Evolutionary conservation across 2,888 invertebrate species (phyloP), one percentile per base, ranked within the genome.

Genomic region (Ectemnius continuus): DNA sequence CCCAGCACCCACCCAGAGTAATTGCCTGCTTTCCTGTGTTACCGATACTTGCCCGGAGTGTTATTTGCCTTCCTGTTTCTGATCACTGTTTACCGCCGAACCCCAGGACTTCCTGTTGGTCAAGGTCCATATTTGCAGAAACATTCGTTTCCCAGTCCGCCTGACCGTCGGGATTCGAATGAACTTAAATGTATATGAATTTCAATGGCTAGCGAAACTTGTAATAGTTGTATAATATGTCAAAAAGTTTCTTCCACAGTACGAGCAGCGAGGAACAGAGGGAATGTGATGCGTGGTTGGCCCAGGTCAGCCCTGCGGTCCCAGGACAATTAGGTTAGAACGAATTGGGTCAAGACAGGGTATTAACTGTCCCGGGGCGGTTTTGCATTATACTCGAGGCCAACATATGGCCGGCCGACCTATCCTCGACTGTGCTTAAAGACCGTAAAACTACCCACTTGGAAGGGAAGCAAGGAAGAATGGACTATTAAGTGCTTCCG

Each of bases 271-370:
- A n/a, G 11, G n/a, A 18, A 46, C 16, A 61, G n/a, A 20, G n/a
- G 62, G n/a, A 63, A 69, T 60, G 64, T 58, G 62, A 52, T 57
- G 20, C 62, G 18, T 45, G 48, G 73, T 76, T 80, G 59, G 66
- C 80, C 59, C 70, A 82, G 86, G 84, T 86, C 83, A 83, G 83
- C 82, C 79, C 63, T 69, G 75, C 70, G 71, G 73, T 80, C 72
- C 72, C 64, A 23, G 70, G 78, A 64, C 73, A 82, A 83, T 83
- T 82, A 71, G 76, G 76, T 78, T 81, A 80, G 80, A 81, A 82
- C 76, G 79, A 86, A 86, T 84, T 83, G 75, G 80, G 80, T 84
- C 82, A 78, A 79, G 79, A 80, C 64, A 67, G 45, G 74, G 71
- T 72, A 82, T 77, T 63, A 74, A 65, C 64, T 67, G 67, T 45